Evolutionary conservation across 2,113 vertebrate genomes (phyloP), one percentile per base, ranked within the genome.

Genomic region (Macrotus californicus): DNA sequence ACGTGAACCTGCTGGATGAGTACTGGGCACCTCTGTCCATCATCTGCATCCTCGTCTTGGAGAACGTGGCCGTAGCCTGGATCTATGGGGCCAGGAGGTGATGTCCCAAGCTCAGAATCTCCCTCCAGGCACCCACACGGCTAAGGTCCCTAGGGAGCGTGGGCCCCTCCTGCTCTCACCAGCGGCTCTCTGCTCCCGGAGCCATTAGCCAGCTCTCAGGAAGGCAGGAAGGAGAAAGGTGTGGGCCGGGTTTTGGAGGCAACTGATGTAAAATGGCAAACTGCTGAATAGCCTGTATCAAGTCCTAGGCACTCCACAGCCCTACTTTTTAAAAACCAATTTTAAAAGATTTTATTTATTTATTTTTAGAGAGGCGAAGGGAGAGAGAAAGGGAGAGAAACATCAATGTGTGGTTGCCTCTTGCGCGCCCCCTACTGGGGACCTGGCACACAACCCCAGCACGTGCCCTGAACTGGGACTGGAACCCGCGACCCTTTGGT

Each of bases 21-120:
- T 99, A 99, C 96, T 99, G 99, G 1, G 98, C 98, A 6, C 98
- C 98, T 0, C 97, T 99, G 97, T 98, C 98, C 0, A 98, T 99
- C 83, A 98, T 99, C 94, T 98, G 98, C 0, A 98, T 99, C 11
- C 98, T 99, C 79, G 95, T 98, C 24, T 98, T 99, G 61, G 99
- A 99, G 97, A 98, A 98, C 22, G 41, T 99, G 93, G 98, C 98
- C 14, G 98, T 99, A 31, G 98, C 98, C 34, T 99, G 99, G 99
- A 76, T 99, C 4, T 99, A 99, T 5, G 99, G 99, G 39, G 98
- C 99, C 1, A 98, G 99, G 85, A 98, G 99, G 99, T 99, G 64
- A 92, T 12, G 52, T 14, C 36, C 18, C 67, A 52, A 39, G 31
- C 31, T 48, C 26, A 26, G 34, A 21, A 7, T 52, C 64, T 91